Percentiles rank a stretch among this genome's conserved stretches.
phyloP scores from a whole-genome alignment of 2,888 invertebrate genomes.

The Crossocerus cetratus region DNA sequence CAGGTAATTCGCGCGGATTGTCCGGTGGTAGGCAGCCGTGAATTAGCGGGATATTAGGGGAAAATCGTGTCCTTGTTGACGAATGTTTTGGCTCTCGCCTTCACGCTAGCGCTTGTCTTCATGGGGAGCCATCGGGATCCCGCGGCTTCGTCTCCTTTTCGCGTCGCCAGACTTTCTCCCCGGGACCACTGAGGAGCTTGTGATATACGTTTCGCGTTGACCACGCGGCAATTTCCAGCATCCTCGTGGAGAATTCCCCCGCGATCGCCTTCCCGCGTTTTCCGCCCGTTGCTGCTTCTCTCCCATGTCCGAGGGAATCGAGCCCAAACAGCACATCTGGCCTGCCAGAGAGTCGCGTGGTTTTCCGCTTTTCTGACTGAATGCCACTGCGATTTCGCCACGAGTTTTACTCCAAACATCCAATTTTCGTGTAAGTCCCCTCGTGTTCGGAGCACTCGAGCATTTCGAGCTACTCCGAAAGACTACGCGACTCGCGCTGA shows the following conservation, averaged over 20 bases:
- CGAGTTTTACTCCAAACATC: background rate
- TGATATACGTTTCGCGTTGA: too few relatives aligned
- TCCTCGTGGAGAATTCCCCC: conserved; percentile 30
- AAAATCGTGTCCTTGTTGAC: background rate
- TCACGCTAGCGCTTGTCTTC: conserved; percentile 17
- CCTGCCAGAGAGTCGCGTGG: background rate
- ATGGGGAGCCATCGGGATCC: background rate
- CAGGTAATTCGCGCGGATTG: conserved; percentile 31
- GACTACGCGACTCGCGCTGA: too few relatives aligned
- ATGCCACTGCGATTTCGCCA: background rate
- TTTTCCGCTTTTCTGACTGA: conserved; percentile 37
- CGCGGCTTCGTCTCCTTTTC: background rate
- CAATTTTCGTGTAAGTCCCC: too few relatives aligned
- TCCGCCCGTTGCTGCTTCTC: conserved; percentile 6
- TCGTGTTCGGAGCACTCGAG: too few relatives aligned
- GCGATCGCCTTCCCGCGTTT: conserved; percentile 64
- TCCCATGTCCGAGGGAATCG: conserved; percentile 5
- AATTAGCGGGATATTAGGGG: background rate
- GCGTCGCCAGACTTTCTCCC: too few relatives aligned
- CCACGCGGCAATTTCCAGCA: too few relatives aligned
- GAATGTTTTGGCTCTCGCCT: conserved; percentile 17
- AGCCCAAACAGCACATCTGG: background rate
- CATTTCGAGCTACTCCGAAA: background rate
- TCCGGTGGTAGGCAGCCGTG: too few relatives aligned
- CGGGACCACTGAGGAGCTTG: too few relatives aligned